Evolutionary conservation across 2,888 invertebrate species (phyloP).

Genomic region (Diarsia rubi): DNA sequence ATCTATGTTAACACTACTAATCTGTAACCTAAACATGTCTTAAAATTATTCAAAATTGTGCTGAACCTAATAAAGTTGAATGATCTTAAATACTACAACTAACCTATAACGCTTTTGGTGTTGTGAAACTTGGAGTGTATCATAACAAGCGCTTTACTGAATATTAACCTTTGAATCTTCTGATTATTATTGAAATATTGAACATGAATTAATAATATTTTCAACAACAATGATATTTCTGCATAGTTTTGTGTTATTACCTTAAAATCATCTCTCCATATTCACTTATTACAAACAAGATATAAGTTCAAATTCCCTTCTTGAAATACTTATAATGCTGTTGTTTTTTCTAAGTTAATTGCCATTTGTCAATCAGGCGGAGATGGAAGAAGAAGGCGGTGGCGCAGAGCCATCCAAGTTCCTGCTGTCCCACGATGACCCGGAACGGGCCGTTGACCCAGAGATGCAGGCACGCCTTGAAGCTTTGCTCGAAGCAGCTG

Average conservation of each 20-base stretch:
- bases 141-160: constrained; percentile 57
- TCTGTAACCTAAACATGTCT: constrained; percentile 51
- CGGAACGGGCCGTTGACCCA: constrained; percentile 94
- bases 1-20: constrained; percentile 73
- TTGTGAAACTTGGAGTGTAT: constrained; percentile 56
- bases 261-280: constrained; percentile 14
- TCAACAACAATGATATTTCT: not conserved
- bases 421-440: constrained; percentile 90
- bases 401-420: constrained; percentile 88
- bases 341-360: constrained; percentile 6
- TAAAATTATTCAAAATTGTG: constrained; percentile 49
- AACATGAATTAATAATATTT: constrained; percentile 35
- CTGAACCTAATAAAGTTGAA: constrained; percentile 41
- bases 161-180: constrained; percentile 47
- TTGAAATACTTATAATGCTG: not conserved
- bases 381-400: constrained; percentile 89
- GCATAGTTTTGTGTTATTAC: constrained; percentile 14
- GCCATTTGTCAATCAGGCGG: constrained; percentile 80
- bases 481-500: constrained; percentile 98
- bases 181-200: constrained; percentile 40
- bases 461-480: constrained; percentile 97
- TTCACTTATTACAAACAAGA: not conserved
- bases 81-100: constrained; percentile 57
- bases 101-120: constrained; percentile 65
- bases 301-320: not conserved